Evolutionary conservation across 2,113 vertebrate species (phyloP).

Genomic region (Ellobius talpinus): DNA sequence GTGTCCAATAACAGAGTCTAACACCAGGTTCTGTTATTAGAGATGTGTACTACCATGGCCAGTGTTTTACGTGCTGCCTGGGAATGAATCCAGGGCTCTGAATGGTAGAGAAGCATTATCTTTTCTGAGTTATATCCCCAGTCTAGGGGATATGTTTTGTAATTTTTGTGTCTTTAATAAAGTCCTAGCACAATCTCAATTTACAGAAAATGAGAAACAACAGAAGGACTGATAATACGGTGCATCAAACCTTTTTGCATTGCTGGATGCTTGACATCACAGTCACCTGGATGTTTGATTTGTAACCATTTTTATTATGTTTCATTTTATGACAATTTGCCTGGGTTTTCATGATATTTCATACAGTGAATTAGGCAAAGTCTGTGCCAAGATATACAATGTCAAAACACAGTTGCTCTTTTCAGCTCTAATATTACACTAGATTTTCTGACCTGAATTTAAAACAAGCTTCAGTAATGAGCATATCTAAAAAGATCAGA

Average conservation of each 20-base stretch:
- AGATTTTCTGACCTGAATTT: conserved; percentile 78
- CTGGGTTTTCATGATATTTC: conserved; percentile 45
- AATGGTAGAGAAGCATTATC: no score
- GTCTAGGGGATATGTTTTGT: not conserved
- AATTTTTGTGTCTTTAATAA: not conserved
- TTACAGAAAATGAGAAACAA: not conserved
- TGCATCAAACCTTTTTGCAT: rapidly evolving
- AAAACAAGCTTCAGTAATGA: conserved; percentile 52
- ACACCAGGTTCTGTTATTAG: not conserved
- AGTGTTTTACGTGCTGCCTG: no score
- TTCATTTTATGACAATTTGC: conserved; percentile 57
- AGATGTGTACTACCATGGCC: rapidly evolving
- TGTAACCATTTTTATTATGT: not conserved
- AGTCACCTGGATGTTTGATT: not conserved
- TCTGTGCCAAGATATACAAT: conserved; percentile 50
- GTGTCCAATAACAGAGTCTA: not conserved
- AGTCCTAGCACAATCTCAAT: not conserved
- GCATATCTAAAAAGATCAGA: not conserved
- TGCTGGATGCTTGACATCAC: not conserved
- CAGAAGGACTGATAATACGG: not conserved
- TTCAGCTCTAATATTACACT: conserved; percentile 74
- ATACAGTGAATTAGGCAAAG: conserved; percentile 15
- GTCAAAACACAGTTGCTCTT: conserved; percentile 75
- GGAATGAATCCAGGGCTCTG: no score
- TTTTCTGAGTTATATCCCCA: not conserved